Evolutionary conservation across 1,140 invertebrate genomes (phyloP), one percentile per base, ranked within the genome.

Genomic region (Drosophila insularis): DNA sequence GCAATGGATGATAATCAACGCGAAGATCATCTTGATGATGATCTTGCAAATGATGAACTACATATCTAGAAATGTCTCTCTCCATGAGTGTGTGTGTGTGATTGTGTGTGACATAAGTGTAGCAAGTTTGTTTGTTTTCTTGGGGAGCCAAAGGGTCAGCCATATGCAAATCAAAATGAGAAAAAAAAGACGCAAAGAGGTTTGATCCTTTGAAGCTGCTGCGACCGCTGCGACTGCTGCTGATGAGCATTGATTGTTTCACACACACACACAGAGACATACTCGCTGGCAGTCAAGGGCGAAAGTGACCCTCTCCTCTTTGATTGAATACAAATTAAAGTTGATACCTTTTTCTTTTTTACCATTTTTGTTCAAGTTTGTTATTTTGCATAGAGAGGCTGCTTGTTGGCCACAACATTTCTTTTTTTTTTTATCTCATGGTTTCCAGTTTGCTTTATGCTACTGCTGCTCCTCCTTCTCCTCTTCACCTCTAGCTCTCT

Each of bases 281-380:
- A 27, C 32, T 32, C 8, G 6, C 6, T 32, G 32, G 10, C 43
- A 50, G 43, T 50, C 43, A 50, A 50, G 59, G 50, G 68, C 74
- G 73, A 84, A 70, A 70, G 74, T 71, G 71, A 71, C 67, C 67
- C 35, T 55, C 17, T 31, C 58, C 70, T 63, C 58, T 76, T 70
- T 73, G 84, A 89, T 87, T 86, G 82, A 86, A 86, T 87, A 76
- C 75, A 63, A 82, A 86, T 86, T 89, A 82, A 82, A 71, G 73
- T 80, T 80, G 80, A 79, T 78, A 77, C 82, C 50, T 73, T 66
- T 60, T 39, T 31, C 35, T 37, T 64, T 74, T 76, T 35, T 39
- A 27, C 50, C 43, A 11, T 39, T 61, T 53, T 72, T 17, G 17
- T 56, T 66, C n/a, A 43, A 54, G 50, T 50, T 40, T 71, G 54